Base-by-base conservation (phyloP, 2,113 vertebrate species). In the Hystrix cristata region DNA sequence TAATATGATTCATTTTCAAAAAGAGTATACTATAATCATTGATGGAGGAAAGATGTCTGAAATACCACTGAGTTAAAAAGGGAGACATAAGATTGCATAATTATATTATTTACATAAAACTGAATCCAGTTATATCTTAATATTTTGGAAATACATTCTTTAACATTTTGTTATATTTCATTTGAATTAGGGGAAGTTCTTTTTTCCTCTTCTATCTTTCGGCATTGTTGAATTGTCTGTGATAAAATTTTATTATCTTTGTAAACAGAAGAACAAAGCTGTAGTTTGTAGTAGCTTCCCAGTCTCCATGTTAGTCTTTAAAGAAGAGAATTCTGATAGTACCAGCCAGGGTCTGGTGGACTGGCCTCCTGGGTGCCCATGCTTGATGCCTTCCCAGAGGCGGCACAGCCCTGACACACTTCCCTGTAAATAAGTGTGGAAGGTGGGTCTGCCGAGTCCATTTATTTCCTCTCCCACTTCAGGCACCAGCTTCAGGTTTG, bases 281-380 rank as follows among this genome's bases (percentile, higher is more conserved):
- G 51, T 1, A 67, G 12, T 89, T n/a, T 19, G 38, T 83, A 62
- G 78, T 81, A 87, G 31, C 31, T 91, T 95, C 53, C 60, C 89
- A 6, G 82, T 80, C 69, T 95, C 21, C 19, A 13, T 69, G 78
- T 96, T 94, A 95, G 6, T 57, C 86, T 90, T 91, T 92, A 38
- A 46, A 64, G n/a, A 59, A 74, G 38, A 80, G 2, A 59, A 2
- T 57, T 87, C 38, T 94, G 34, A n/a, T 87, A 21, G 7, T 65
- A 62, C 19, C 84, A 80, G 1, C 25, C 15, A 21, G 55, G 46
- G 10, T n/a, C 53, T 69, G 34, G 34, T 80, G 1, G 23, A 25
- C 38, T 92, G 29, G 25, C 55, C 65, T 87, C 85, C 7, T 57
- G 51, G 34, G 13, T 57, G 3, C 87, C 46, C 60, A 51, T 4